Evolutionary conservation across 2,797 vertebrate genomes (phyloP).

Genomic region (Pseudocheirus occidentalis): DNA sequence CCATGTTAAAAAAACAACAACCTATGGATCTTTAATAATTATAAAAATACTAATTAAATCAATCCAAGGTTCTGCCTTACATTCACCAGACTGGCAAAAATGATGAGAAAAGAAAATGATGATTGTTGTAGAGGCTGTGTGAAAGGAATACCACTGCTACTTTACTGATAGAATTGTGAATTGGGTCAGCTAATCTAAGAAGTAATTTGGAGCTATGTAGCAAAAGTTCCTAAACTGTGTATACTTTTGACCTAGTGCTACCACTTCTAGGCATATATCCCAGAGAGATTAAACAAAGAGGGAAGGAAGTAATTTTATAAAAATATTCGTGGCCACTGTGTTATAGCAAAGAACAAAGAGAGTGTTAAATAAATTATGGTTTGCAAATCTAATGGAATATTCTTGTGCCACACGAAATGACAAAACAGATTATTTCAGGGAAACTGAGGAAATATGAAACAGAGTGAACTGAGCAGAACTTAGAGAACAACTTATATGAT

Average conservation of each 20-base stretch:
- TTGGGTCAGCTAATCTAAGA: background rate
- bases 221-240: background rate
- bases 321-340: background rate
- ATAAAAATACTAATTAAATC: background rate
- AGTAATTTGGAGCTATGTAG: background rate
- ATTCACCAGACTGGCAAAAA: background rate
- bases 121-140: background rate
- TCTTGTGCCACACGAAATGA: background rate
- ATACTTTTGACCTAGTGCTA: background rate
- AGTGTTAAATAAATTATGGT: background rate
- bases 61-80: background rate
- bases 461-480: background rate
- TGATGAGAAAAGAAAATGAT: background rate
- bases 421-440: background rate
- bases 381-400: background rate
- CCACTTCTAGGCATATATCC: background rate
- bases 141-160: background rate
- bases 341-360: background rate
- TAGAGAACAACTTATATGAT: background rate
- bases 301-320: background rate
- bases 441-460: background rate
- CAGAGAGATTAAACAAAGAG: background rate
- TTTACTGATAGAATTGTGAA: background rate
- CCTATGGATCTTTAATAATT: background rate
- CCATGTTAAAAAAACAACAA: background rate